These are phyloP conservation scores for Hypotaenidia okinawae DNA, from an alignment of 2,797 vertebrate genomes.

Conservation along the genomic window DNA sequence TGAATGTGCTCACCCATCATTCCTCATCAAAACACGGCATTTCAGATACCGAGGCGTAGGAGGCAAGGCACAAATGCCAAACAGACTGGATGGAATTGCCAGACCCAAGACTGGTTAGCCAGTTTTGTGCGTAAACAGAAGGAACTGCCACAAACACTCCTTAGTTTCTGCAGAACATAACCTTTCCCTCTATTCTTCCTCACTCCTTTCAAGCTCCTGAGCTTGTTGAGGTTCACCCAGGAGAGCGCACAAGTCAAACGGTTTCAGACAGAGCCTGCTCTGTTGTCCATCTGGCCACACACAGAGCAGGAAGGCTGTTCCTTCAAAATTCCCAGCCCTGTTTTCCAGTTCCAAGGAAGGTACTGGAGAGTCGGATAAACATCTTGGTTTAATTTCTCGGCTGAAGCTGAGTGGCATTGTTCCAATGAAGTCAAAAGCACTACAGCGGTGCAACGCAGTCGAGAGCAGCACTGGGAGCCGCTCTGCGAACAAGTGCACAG, in stretches of 20 bases:
- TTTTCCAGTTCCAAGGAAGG: background rate
- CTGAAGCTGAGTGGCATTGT: background rate
- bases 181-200: background rate
- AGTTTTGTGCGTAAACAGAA: background rate
- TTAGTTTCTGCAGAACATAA: background rate
- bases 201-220: background rate
- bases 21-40: background rate
- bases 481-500: background rate
- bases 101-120: background rate
- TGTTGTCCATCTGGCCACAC: conserved; percentile 30
- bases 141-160: background rate
- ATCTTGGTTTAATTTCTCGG: background rate
- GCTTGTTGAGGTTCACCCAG: background rate
- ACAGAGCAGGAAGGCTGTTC: conserved; percentile 4
- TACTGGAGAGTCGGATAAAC: background rate
- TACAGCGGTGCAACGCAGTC: background rate
- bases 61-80: background rate
- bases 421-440: background rate
- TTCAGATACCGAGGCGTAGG: background rate
- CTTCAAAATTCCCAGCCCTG: background rate
- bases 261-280: conserved; percentile 3
- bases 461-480: background rate
- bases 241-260: background rate
- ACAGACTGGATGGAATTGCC: background rate
- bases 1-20: background rate